These are phyloP conservation scores for Zonotrichia leucophrys DNA, from an alignment of 2,113 vertebrate species.

Conservation along the genomic window DNA sequence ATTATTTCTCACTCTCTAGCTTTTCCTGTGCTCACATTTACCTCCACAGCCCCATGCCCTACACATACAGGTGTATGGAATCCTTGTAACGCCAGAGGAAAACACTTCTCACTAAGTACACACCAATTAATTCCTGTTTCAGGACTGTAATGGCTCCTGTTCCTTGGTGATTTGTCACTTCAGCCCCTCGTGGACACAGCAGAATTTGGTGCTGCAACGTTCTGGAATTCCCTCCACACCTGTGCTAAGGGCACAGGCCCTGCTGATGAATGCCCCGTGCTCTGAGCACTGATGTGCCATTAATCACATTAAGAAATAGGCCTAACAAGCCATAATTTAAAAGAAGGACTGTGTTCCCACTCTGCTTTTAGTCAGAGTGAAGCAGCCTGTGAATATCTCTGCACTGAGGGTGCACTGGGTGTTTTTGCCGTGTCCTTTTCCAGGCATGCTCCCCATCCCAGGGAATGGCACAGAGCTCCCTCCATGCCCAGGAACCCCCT, in stretches of 20 bases:
- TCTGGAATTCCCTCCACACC: conserved; percentile 62
- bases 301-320: conserved; percentile 76
- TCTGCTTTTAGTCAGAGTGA: conserved; percentile 40
- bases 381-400: conserved; percentile 18
- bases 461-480: background rate
- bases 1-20: background rate
- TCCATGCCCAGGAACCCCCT: background rate
- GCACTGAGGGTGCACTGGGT: background rate
- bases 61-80: background rate
- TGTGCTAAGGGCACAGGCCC: conserved; percentile 57
- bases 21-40: background rate
- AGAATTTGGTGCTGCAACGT: background rate
- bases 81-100: background rate
- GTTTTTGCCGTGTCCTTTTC: background rate
- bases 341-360: conserved; percentile 48
- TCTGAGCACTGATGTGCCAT: conserved; percentile 70
- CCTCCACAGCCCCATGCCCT: background rate
- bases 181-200: background rate
- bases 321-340: conserved; percentile 71
- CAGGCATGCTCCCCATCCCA: background rate
- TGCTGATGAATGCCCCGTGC: conserved; percentile 71
- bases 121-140: background rate
- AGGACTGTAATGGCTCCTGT: background rate
- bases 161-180: conserved; percentile 29
- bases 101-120: background rate